Percentiles rank a stretch among this genome's conserved stretches.
phyloP scores from a whole-genome alignment of 2,797 vertebrate species.

The Varecia variegata region DNA sequence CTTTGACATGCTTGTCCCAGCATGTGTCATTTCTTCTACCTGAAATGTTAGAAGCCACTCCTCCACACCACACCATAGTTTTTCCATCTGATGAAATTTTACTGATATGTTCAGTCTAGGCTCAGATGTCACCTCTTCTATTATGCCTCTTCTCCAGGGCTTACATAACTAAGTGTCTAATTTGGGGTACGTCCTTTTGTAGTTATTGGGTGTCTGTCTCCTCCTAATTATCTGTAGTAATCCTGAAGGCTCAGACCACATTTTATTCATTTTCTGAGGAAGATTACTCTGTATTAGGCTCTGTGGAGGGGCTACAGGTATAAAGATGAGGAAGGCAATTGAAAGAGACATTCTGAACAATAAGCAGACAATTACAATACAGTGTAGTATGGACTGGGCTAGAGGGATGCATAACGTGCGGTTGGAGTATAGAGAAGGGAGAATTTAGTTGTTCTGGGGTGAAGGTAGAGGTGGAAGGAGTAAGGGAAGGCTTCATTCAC shows the following conservation, averaged over 20 bases:
- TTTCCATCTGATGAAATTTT: not conserved
- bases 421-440: not conserved
- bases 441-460: not conserved
- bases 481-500: not conserved
- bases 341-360: not conserved
- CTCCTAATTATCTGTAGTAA: not conserved
- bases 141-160: not conserved
- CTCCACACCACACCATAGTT: not conserved
- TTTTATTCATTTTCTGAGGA: not conserved
- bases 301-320: not conserved
- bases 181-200: not conserved
- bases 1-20: not conserved
- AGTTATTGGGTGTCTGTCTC: not conserved
- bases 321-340: not conserved
- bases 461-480: not conserved
- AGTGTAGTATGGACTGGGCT: not conserved
- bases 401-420: not conserved
- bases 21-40: not conserved
- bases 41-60: not conserved
- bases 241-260: not conserved
- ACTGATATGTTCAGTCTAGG: not conserved
- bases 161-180: not conserved
- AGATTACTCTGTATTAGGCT: not conserved
- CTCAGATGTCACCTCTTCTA: not conserved
- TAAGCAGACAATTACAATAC: not conserved